A percentile compares a stretch with the other conserved stretches of the same genome.
Evolutionary conservation across 2,797 vertebrate species (phyloP).

Genomic region (Melanotaenia pygmaea): DNA sequence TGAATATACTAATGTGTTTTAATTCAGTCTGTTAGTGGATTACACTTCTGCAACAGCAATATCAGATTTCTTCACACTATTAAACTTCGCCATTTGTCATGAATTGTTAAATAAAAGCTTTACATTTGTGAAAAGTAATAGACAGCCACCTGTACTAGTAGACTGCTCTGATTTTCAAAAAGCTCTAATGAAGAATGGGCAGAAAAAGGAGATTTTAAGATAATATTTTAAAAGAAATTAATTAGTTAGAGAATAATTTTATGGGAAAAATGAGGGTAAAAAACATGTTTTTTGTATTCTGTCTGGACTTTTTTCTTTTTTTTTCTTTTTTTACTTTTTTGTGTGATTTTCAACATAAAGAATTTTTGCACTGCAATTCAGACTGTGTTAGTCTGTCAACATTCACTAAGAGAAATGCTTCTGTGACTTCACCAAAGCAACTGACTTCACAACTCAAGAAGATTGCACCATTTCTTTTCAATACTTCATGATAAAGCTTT

Average conservation of each 20-base stretch:
- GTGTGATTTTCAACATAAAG: neutral
- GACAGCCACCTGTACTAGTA: constrained; percentile 20
- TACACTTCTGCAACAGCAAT: constrained; percentile 25
- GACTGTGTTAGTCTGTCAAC: constrained; percentile 2
- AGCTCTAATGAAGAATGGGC: neutral
- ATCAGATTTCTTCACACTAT: constrained; percentile 11
- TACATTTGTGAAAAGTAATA: constrained; percentile 14
- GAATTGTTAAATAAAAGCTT: constrained; percentile 10
- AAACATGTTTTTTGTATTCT: neutral
- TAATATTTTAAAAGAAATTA: neutral
- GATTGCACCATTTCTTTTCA: constrained; percentile 23
- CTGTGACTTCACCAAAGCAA: constrained; percentile 8
- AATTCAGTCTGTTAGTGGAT: constrained; percentile 39
- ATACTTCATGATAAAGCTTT: constrained; percentile 16
- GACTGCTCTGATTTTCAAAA: neutral
- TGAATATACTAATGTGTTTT: constrained; percentile 45
- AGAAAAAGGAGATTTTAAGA: neutral
- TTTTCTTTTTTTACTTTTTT: neutral
- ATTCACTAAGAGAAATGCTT: constrained; percentile 18
- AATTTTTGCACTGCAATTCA: neutral
- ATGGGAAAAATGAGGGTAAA: neutral
- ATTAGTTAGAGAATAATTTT: neutral
- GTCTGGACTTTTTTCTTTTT: too few relatives aligned
- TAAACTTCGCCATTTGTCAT: constrained; percentile 1
- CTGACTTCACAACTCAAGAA: constrained; percentile 13